A percentile compares a stretch with the other conserved stretches of the same genome.
Evolutionary conservation across 1,140 invertebrate species (phyloP).

Genomic region (Andrena cerasifolii): DNA sequence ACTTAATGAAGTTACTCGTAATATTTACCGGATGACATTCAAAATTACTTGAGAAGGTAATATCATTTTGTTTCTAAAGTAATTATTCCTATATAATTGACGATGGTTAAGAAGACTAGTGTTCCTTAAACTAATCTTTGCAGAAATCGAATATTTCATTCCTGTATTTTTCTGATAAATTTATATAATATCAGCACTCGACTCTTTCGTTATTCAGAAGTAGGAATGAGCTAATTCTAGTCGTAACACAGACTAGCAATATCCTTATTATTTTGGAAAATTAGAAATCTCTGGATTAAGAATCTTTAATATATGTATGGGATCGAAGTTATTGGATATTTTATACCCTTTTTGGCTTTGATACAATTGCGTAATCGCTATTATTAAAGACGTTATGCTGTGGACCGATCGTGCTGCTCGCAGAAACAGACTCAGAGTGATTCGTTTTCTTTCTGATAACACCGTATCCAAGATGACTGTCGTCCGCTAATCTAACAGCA

Average conservation of each 20-base stretch:
- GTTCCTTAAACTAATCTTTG: constrained; percentile 46
- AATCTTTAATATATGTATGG: constrained; percentile 29
- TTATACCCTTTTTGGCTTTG: constrained; percentile 90
- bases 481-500: constrained; percentile 87
- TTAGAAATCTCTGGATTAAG: constrained; percentile 43
- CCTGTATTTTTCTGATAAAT: neutral
- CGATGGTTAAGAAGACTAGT: constrained; percentile 55
- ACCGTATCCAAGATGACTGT: constrained; percentile 90
- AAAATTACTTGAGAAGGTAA: constrained; percentile 17
- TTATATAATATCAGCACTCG: constrained; percentile 42
- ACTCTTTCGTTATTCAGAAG: neutral
- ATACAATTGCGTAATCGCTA: constrained; percentile 90
- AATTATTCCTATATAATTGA: constrained; percentile 38
- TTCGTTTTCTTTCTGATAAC: constrained; percentile 87
- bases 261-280: constrained; percentile 35
- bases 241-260: constrained; percentile 57
- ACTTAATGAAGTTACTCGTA: constrained; percentile 8
- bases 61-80: constrained; percentile 40
- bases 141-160: constrained; percentile 30
- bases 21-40: constrained; percentile 10
- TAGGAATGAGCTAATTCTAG: constrained; percentile 46
- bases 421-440: constrained; percentile 78
- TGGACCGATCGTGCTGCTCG: constrained; percentile 80
- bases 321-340: constrained; percentile 4
- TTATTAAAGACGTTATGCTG: constrained; percentile 89